Conservation (phyloP, 2,888 invertebrate genomes). For the Ernsta delagoae region DNA sequence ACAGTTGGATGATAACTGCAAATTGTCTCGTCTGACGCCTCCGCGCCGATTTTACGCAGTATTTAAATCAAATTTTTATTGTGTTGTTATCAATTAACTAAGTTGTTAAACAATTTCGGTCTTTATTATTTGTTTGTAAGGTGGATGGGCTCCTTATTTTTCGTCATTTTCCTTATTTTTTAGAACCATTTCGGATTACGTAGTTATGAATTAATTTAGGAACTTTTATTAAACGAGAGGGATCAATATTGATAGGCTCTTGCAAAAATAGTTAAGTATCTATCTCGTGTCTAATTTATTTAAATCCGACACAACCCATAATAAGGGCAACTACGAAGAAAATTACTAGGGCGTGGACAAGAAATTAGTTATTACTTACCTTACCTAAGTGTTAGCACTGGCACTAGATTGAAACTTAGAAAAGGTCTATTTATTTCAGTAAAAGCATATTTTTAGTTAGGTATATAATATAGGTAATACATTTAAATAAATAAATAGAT, state of each 20-base stretch:
- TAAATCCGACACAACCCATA: background rate
- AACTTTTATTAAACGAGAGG: background rate
- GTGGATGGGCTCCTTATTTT: no score
- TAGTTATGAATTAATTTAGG: no score
- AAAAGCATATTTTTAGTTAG: no score
- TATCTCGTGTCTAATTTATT: background rate
- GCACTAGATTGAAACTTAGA: no score
- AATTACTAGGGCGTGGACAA: background rate
- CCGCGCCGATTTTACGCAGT: constrained; percentile 35
- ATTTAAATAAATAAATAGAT: no score
- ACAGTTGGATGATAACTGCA: constrained; percentile 40
- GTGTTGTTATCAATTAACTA: constrained; percentile 23
- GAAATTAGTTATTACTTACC: no score
- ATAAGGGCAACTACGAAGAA: background rate
- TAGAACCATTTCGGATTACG: no score
- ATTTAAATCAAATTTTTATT: constrained; percentile 1
- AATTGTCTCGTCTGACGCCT: constrained; percentile 46
- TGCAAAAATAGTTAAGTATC: background rate
- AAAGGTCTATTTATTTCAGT: no score
- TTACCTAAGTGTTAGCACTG: background rate
- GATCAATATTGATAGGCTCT: background rate
- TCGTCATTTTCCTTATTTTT: no score
- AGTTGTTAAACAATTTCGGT: constrained; percentile 31
- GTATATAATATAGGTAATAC: no score
- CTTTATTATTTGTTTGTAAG: background rate